These are phyloP conservation scores for Diabrotica undecimpunctata DNA, from an alignment of 1,140 invertebrate species.

Conservation along the genomic window DNA sequence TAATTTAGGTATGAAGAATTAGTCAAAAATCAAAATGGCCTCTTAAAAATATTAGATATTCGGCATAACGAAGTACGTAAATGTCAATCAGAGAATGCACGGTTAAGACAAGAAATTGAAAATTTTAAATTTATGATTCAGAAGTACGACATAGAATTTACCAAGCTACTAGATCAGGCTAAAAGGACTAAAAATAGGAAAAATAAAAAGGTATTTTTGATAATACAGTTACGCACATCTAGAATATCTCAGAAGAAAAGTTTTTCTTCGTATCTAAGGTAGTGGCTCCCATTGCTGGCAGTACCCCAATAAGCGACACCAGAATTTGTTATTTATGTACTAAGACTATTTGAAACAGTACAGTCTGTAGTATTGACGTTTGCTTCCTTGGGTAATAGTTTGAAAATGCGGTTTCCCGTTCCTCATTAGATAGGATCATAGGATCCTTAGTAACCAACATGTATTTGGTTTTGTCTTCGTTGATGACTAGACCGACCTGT, in stretches of 20 bases:
- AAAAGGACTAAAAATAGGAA: slow-evolving; percentile 25
- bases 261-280: not conserved
- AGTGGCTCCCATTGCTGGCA: no score
- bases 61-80: slow-evolving; percentile 30
- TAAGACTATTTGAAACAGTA: no score
- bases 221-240: not conserved
- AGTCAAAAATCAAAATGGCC: slow-evolving; percentile 24
- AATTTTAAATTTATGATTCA: slow-evolving; percentile 19
- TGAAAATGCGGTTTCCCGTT: no score
- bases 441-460: no score
- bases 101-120: slow-evolving; percentile 26
- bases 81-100: slow-evolving; percentile 25
- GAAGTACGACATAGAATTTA: slow-evolving; percentile 17
- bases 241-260: not conserved
- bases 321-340: no score
- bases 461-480: no score
- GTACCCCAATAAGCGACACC: no score
- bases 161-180: slow-evolving; percentile 23
- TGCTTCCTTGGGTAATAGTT: no score
- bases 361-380: no score
- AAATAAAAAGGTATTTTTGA: slow-evolving; percentile 23
- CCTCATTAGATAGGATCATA: no score
- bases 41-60: slow-evolving; percentile 30
- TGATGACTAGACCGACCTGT: no score
- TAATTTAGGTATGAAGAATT: slow-evolving; percentile 32